These are phyloP conservation scores for Pseudococcus jackbeardsleyi DNA, from an alignment of 2,888 invertebrate species.

Conservation along the genomic window DNA sequence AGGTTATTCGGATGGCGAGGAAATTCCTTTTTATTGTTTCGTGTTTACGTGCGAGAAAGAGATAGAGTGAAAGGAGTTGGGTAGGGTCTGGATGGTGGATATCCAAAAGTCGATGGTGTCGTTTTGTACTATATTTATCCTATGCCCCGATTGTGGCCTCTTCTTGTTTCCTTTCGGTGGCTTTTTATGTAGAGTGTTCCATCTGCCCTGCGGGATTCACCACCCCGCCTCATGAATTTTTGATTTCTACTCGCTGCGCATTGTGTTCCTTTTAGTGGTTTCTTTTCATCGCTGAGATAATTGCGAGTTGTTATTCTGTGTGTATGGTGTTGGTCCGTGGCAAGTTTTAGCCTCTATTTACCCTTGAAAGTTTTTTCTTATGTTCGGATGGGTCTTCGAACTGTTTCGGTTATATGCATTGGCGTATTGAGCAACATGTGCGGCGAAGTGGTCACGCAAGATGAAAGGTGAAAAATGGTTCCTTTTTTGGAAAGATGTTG, in stretches of 20 bases:
- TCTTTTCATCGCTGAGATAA: not conserved
- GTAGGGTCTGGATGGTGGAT: not conserved
- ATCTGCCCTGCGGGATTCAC: not conserved
- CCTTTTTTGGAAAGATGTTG: not conserved
- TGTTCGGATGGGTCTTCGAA: no score
- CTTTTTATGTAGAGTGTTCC: not conserved
- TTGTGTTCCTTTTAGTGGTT: not conserved
- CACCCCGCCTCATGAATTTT: not conserved
- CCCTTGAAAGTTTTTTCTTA: no score
- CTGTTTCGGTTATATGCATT: no score
- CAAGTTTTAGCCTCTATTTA: not conserved
- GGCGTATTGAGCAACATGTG: no score
- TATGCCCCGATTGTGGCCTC: not conserved
- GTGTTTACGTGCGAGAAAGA: not conserved
- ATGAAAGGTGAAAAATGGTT: not conserved
- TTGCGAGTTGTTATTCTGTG: not conserved
- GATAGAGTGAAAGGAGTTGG: not conserved
- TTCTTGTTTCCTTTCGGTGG: not conserved
- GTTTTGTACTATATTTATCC: not conserved
- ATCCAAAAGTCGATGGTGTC: not conserved
- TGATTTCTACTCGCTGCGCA: constrained; percentile 4
- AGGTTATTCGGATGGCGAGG: not conserved
- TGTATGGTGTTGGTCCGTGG: not conserved
- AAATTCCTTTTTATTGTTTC: constrained; percentile 9
- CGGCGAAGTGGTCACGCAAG: not conserved